Base-by-base conservation (phyloP, 2,888 invertebrate genomes). In the Julus scandinavius region DNA sequence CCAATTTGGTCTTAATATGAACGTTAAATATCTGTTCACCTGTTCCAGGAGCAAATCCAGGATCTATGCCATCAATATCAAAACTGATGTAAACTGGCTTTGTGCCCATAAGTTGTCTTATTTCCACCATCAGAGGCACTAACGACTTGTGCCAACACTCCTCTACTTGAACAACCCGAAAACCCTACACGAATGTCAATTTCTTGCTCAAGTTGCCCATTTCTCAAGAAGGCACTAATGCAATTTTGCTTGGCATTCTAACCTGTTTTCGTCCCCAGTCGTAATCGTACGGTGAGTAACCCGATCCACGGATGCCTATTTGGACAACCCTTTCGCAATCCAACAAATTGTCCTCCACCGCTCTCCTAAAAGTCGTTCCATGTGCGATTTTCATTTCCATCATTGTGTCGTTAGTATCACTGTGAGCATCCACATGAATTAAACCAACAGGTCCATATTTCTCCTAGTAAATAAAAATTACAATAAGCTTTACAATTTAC, bases 1-100 rank as follows among this genome's bases (percentile, higher is more conserved):
- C 29, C 7, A 50, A 50, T 13, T 50, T 6, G 50, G 13, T 50
- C 13, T 13, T 50, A 50, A 50, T 6, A 50, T 11, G 1, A 50
- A 50, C 13, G 0, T 1, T 50, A 13, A 50, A 50, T 6, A 90
- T 90, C 29, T 29, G 29, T 54, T 11, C 90, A 92, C 92, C 92
- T 90, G 92, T 92, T 89, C 92, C 92, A 15, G 92, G 92, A 58
- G 92, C 92, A 90, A 90, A 91, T 63, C 90, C 89, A 9, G 92
- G 92, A 90, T 92, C 92, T 40, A 92, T 90, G 11, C 91, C 92
- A 90, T 92, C 92, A 88, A 92, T 92, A 89, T 92, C 92, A 89
- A 92, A 92, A 87, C 91, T 91, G 54, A 92, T 90, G 90, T 92
- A 92, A 13, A 92, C 92, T 0, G 92, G 92, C 63, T 90, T 90